Percentiles rank a stretch among this genome's conserved stretches.
These are phyloP conservation scores for Scaptomyza pallida DNA, from an alignment of 1,140 invertebrate genomes.

Conservation along the genomic window DNA sequence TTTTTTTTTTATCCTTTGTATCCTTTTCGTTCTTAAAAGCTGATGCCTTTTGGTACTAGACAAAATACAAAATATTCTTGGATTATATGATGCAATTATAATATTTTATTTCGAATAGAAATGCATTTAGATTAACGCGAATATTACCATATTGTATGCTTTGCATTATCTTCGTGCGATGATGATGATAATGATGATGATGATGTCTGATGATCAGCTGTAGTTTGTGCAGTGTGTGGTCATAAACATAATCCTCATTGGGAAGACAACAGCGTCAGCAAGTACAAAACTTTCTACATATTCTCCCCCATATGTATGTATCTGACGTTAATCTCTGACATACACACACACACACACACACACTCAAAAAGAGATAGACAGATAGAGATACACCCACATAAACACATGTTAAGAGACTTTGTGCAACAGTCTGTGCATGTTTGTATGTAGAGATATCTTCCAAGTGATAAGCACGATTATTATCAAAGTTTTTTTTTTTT, in stretches of 20 bases:
- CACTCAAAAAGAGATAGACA: background rate
- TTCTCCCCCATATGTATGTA: constrained; percentile 10
- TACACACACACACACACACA: background rate
- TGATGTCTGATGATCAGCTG: constrained; percentile 42
- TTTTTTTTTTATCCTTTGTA: too few species aligned
- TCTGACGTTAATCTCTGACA: constrained; percentile 69
- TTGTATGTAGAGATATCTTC: constrained; percentile 47
- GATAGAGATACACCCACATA: constrained; percentile 2
- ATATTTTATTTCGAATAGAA: too few species aligned
- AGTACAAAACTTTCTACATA: constrained; percentile 55
- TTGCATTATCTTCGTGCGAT: constrained; percentile 6
- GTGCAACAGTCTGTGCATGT: constrained; percentile 29
- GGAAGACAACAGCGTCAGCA: constrained; percentile 47
- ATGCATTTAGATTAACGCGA: constrained; percentile 12
- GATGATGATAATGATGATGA: too few species aligned
- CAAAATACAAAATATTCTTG: too few species aligned
- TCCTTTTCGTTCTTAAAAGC: too few species aligned
- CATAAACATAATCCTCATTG: constrained; percentile 68
- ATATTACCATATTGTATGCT: constrained; percentile 5
- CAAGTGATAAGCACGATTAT: constrained; percentile 73
- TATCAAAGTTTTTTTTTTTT: constrained; percentile 54
- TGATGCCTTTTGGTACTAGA: too few species aligned
- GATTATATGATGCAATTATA: too few species aligned
- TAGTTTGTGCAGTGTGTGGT: constrained; percentile 14
- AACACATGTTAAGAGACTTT: background rate